Conservation (phyloP, 1,140 invertebrate species). For the Brachionus angularis region DNA sequence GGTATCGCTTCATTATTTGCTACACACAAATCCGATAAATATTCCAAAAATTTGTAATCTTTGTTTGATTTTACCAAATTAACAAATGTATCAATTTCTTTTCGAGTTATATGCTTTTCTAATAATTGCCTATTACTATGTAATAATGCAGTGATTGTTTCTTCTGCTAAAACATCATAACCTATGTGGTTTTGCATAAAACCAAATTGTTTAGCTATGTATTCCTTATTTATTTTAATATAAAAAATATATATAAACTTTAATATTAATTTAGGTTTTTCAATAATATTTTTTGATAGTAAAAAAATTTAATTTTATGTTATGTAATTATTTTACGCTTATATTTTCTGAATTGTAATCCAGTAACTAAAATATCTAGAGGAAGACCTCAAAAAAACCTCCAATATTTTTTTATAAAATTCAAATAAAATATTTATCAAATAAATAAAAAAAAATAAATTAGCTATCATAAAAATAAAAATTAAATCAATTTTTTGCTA, state of each 20-base stretch:
- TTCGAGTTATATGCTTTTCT: constrained; percentile 94
- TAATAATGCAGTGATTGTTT: constrained; percentile 94
- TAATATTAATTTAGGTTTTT: too few species aligned
- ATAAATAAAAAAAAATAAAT: too few species aligned
- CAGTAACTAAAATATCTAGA: too few species aligned
- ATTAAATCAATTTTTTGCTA: too few species aligned
- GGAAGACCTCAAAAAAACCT: too few species aligned
- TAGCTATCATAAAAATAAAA: too few species aligned
- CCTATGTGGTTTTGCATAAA: constrained; percentile 99
- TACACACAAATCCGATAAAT: constrained; percentile 93
- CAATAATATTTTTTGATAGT: too few species aligned
- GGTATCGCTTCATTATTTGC: constrained; percentile 97
- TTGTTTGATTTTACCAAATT: constrained; percentile 86
- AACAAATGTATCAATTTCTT: constrained; percentile 97
- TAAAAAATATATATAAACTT: not conserved
- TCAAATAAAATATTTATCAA: too few species aligned
- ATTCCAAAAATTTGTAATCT: constrained; percentile 82
- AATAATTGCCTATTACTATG: constrained; percentile 96
- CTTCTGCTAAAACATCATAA: constrained; percentile 95
- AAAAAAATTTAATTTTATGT: too few species aligned
- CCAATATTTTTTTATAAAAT: too few species aligned
- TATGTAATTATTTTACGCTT: too few species aligned
- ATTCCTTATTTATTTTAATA: constrained; percentile 69
- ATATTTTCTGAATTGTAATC: too few species aligned
- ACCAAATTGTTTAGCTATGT: constrained; percentile 96